Conservation (phyloP, 2,888 invertebrate species). For the Orthosia cruda region DNA sequence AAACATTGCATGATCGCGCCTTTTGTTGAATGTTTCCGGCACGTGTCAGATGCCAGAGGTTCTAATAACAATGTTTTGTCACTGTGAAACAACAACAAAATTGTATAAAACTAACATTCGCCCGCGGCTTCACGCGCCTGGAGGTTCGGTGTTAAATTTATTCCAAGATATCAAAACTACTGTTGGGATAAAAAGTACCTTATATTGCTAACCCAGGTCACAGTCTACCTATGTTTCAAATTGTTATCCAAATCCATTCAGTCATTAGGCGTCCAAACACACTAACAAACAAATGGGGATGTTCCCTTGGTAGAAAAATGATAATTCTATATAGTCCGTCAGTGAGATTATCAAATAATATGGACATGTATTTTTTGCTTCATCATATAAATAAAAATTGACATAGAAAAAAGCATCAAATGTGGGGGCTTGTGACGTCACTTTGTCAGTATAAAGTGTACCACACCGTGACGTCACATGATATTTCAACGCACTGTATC, state of each 20-base stretch:
- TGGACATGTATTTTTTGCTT: too few species aligned
- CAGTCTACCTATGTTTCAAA: neutral
- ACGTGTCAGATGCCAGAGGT: neutral
- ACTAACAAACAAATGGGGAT: too few species aligned
- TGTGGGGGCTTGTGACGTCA: too few species aligned
- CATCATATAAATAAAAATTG: too few species aligned
- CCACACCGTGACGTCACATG: too few species aligned
- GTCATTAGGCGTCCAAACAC: neutral
- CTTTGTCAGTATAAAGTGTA: too few species aligned
- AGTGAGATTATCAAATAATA: too few species aligned
- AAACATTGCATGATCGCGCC: neutral
- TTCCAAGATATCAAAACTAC: neutral
- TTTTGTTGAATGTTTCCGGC: slow-evolving; percentile 16
- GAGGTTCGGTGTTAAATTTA: neutral
- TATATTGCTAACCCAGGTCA: neutral
- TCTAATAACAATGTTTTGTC: neutral
- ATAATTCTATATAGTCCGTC: too few species aligned
- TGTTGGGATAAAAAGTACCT: neutral
- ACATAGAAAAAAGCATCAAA: too few species aligned
- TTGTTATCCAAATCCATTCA: neutral
- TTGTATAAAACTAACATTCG: neutral
- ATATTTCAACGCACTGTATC: too few species aligned
- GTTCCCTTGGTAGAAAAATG: too few species aligned
- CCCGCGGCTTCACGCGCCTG: neutral
- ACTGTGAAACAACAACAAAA: neutral